Base-by-base conservation (phyloP, 2,888 invertebrate species). In the Empis livida region DNA sequence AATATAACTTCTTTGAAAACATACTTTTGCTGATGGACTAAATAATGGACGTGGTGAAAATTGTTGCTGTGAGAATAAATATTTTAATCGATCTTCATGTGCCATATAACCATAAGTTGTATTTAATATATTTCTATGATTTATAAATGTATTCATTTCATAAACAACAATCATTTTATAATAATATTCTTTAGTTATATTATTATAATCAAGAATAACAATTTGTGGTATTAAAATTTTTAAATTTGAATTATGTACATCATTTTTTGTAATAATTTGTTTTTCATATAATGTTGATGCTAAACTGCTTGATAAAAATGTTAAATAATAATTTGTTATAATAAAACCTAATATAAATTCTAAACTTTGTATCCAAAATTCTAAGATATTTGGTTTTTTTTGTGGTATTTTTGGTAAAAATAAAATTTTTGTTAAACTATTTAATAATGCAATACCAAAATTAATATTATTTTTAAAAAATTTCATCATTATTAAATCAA, bases 331-430 rank as follows among this genome's bases (percentile, higher is more conserved):
- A 41, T 41, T 41, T n/a, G 41, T 10, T 27, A 41, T 27, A 9
- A 41, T 41, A 27, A 41, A 41, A 23, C 41, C 41, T n/a, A 23
- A 11, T 14, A 41, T 10, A 41, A 41, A 41, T 41, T 41, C 41
- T 41, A 41, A 27, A 35, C 13, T 5, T 35, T 35, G n/a, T 35
- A n/a, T n/a, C 4, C 14, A 23, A 23, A 20, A 9, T 27, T 27
- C 8, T 14, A n/a, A 10, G 13, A 8, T 8, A 27, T n/a, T 41
- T 27, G n/a, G 10, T 8, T 27, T 8, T 27, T 27, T 27, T 27
- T 27, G 23, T 8, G 23, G 23, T 8, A 2, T 27, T 27, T 27
- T 27, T 27, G 23, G 23, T 27, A 27, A 27, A 27, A 27, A 27
- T 8, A 27, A 27, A 2, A 27, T 27, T 27, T 27, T 27, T 27